Percentiles rank a stretch among this genome's conserved stretches.
Conservation (phyloP, 1,140 invertebrate genomes). For the Eufriesea mexicana region DNA sequence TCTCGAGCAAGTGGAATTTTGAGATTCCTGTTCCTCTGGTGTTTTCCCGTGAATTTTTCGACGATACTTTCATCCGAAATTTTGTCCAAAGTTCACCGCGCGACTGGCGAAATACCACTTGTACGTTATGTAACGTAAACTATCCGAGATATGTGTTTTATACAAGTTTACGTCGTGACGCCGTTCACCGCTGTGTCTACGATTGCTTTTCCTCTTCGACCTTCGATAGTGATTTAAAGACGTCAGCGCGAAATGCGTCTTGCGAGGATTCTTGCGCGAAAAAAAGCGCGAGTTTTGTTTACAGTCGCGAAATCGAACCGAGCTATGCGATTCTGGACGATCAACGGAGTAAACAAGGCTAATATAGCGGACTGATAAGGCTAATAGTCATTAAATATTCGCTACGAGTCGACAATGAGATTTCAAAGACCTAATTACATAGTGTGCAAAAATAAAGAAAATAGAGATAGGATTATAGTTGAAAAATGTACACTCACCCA, state of each 20-base stretch:
- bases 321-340: not conserved
- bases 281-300: not conserved
- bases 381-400: not conserved
- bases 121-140: conserved; percentile 20
- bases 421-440: not conserved
- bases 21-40: not conserved
- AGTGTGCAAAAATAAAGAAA: not conserved
- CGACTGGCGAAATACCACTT: conserved; percentile 5
- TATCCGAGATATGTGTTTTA: conserved; percentile 29
- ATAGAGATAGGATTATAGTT: not conserved
- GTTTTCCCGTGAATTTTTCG: not conserved
- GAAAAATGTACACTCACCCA: conserved; percentile 67
- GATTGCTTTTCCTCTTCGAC: conserved; percentile 31
- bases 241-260: conserved; percentile 5
- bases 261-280: not conserved
- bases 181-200: conserved; percentile 30
- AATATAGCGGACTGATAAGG: not conserved
- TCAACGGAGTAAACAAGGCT: too few relatives aligned
- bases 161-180: conserved; percentile 1
- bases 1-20: not conserved
- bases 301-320: not conserved
- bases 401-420: not conserved
- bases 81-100: not conserved
- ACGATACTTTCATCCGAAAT: not conserved
- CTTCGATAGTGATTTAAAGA: conserved; percentile 39